Base-by-base conservation (phyloP, 1,140 invertebrate species). In the Atta cephalotes region DNA sequence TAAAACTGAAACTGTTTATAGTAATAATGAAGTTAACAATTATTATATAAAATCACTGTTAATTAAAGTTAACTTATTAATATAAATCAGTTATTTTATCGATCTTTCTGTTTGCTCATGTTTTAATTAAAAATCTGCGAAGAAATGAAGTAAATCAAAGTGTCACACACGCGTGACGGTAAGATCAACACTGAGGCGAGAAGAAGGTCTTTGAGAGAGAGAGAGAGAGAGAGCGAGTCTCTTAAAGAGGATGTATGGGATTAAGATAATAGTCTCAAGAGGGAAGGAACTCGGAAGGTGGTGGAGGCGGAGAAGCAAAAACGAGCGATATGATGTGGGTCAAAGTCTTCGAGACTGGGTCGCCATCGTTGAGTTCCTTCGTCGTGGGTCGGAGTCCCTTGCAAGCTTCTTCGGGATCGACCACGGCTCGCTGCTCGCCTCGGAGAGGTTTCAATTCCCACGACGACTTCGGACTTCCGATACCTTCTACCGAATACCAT, bases 321-420 rank as follows among this genome's bases (percentile, higher is more conserved):
- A 93, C 93, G 91, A 93, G 92, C 91, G 93, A 93, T 93, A 93
- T 93, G 93, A 93, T 93, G 92, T 93, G 92, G 93, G 93, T 93
- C 93, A 93, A 93, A 93, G 92, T 93, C 92, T 92, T 90, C 90
- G 88, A 88, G 92, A 93, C 92, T 93, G 90, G 93, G 92, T 92
- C 93, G 92, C 87, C 71, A 87, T 71, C 81, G 89, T 87, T 91
- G 89, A 86, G 81, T 87, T 93, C 90, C 89, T 90, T 92, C 78
- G 85, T 78, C 88, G 60, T 82, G 88, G 86, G 87, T 70, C 70
- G 65, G 70, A 72, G 85, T 91, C 90, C 90, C 90, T 89, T 62
- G 90, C 58, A 81, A 91, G 87, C 81, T 89, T 90, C 90, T 84
- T 89, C 87, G 68, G 76, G 89, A 70, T 88, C 87, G 84, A 86